Evolutionary conservation across 2,113 vertebrate genomes (phyloP).

Genomic region (Antidorcas marsupialis): DNA sequence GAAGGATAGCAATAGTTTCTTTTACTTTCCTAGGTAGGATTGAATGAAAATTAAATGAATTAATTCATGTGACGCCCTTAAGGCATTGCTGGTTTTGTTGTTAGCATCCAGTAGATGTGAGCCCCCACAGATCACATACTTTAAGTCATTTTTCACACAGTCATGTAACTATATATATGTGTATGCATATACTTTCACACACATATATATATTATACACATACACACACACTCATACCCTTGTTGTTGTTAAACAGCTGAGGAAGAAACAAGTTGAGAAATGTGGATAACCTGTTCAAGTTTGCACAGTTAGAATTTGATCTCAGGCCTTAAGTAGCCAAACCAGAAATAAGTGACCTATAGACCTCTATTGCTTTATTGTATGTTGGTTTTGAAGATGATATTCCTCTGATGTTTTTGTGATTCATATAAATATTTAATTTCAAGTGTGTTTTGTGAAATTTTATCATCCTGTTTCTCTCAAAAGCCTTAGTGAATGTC

Average conservation of each 20-base stretch:
- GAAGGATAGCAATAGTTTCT: neutral
- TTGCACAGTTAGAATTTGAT: neutral
- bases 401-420: neutral
- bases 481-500: neutral
- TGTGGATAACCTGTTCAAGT: neutral
- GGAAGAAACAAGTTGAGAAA: neutral
- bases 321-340: neutral
- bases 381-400: neutral
- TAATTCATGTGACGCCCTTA: neutral
- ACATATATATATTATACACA: neutral
- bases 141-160: neutral
- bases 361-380: neutral
- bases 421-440: neutral
- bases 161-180: neutral
- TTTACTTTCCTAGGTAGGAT: neutral
- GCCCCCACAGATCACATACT: neutral
- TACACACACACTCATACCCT: neutral
- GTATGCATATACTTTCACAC: neutral
- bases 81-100: neutral
- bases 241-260: neutral
- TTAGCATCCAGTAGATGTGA: neutral
- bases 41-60: neutral
- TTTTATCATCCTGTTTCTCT: neutral
- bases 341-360: neutral
- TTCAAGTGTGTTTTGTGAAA: neutral